phyloP scores from a whole-genome alignment of 1,140 invertebrate genomes.

The Megalonaias nervosa region DNA sequence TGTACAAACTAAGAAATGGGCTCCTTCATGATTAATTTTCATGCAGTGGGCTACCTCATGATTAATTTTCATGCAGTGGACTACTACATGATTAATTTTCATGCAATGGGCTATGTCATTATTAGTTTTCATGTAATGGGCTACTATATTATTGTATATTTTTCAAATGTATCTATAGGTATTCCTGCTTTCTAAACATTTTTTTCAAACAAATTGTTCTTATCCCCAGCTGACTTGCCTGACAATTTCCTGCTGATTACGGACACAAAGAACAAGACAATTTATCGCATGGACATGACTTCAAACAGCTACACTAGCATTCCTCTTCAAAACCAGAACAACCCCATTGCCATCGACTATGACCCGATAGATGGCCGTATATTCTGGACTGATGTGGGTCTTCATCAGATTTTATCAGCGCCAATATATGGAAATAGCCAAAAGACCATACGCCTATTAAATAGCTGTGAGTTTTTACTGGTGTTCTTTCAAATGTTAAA shows the following conservation, averaged over 20 bases:
- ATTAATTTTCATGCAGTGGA: no score
- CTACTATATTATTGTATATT: no score
- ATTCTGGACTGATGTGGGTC: constrained; percentile 92
- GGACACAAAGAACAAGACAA: constrained; percentile 38
- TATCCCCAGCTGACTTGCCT: constrained; percentile 85
- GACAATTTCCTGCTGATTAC: constrained; percentile 71
- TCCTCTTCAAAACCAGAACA: constrained; percentile 44
- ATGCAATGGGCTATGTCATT: no score
- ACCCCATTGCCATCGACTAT: constrained; percentile 89
- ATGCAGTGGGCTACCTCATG: no score
- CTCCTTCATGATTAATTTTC: no score
- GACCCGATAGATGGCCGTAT: constrained; percentile 86
- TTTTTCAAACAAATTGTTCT: no score
- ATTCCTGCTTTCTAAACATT: no score
- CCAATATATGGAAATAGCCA: constrained; percentile 79
- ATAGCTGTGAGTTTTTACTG: constrained; percentile 4
- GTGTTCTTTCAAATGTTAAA: no score
- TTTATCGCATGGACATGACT: constrained; percentile 55
- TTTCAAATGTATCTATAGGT: no score
- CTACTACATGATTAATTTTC: no score
- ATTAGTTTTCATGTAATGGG: no score
- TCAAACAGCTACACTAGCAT: constrained; percentile 47
- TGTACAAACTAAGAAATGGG: no score
- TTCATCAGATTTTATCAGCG: constrained; percentile 81
- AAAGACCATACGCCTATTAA: constrained; percentile 32